Base-by-base conservation (phyloP, 2,888 invertebrate species). In the Brenthis hecate region DNA sequence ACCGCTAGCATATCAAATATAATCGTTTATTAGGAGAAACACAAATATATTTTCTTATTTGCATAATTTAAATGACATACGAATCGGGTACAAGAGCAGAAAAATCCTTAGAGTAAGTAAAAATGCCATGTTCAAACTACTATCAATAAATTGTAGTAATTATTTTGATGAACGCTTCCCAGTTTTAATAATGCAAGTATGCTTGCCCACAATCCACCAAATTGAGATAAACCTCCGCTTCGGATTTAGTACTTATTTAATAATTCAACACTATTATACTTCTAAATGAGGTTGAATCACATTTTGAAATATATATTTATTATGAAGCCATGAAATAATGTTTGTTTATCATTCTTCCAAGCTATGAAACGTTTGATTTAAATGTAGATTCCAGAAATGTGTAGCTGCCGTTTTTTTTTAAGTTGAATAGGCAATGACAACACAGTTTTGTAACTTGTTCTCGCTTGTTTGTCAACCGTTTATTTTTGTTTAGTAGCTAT, bases 151-250 rank as follows among this genome's bases (percentile, higher is more conserved):
- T 43, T 43, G 36, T 43, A 43, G 8, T 50, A 1, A 28, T 48
- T 48, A 60, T n/a, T 50, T n/a, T n/a, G n/a, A 56, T 32, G n/a
- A 23, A n/a, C 23, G 28, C 48, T 56, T 14, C 11, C 19, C 13
- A 64, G 48, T 47, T 55, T 56, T 36, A 48, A 65, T 65, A 36
- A 65, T 50, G 64, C 64, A 56, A 19, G 48, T 36, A 32, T 32
- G 16, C 50, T 19, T 56, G 56, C 56, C 50, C 64, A 65, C 64
- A 50, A 50, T 50, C 50, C 48, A 47, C 47, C 32, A 32, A 56
- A 64, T 56, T 16, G 16, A 16, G 36, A 56, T 50, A 32, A 56
- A 56, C 32, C 13, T 23, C 6, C 13, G 28, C 50, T 50, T 48
- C 36, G 47, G n/a, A 14, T 11, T 54, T 54, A 53, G n/a, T 43